Conservation (phyloP, 2,888 invertebrate species). For the Dicyrtomina minuta region DNA sequence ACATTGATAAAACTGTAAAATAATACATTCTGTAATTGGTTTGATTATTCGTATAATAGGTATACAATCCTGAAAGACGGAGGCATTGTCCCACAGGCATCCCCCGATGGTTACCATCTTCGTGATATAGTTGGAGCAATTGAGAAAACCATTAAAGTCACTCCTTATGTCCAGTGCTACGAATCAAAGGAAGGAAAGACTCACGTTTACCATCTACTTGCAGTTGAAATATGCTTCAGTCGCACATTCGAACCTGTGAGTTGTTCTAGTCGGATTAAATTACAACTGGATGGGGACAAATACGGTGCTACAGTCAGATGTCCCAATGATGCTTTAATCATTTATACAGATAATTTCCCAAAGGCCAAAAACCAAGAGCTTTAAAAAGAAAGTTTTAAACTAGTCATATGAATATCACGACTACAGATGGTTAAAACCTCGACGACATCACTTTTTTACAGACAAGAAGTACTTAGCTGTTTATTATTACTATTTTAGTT, state of each 20-base stretch:
- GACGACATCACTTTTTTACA: too few species aligned
- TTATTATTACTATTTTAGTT: too few species aligned
- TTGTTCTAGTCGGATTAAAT: constrained; percentile 34
- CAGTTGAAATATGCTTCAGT: constrained; percentile 47
- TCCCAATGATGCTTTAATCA: constrained; percentile 40
- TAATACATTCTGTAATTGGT: too few species aligned
- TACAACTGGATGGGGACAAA: constrained; percentile 17
- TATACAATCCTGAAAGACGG: constrained; percentile 45
- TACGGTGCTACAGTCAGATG: constrained; percentile 38
- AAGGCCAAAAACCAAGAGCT: constrained; percentile 34
- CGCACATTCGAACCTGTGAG: constrained; percentile 39
- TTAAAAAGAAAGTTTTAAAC: background rate
- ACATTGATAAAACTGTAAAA: too few species aligned
- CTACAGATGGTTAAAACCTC: too few species aligned
- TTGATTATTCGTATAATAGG: too few species aligned
- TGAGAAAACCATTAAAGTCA: constrained; percentile 29
- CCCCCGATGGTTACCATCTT: constrained; percentile 38
- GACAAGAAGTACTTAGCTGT: too few species aligned
- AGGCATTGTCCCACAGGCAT: constrained; percentile 37
- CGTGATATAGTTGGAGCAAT: constrained; percentile 38
- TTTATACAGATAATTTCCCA: constrained; percentile 41
- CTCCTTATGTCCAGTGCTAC: constrained; percentile 48
- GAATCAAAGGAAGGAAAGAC: constrained; percentile 35
- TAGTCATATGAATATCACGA: too few species aligned
- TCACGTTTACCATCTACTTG: constrained; percentile 42